These are phyloP conservation scores for Zootoca vivipara DNA, from an alignment of 2,113 vertebrate genomes.

Conservation along the genomic window DNA sequence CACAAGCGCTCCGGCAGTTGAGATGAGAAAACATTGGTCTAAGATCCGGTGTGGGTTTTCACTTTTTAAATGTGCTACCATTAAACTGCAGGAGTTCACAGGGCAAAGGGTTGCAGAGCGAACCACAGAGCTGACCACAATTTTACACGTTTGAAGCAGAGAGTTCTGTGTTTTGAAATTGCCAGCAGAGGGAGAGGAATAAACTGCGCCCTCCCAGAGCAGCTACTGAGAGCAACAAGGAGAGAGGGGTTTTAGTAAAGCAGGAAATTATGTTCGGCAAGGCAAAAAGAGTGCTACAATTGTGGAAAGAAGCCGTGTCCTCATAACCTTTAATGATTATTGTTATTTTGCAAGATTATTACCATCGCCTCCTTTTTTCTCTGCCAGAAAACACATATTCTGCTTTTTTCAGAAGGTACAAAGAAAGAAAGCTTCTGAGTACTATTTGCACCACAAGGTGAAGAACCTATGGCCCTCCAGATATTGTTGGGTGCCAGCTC, in stretches of 20 bases:
- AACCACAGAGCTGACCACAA: neutral
- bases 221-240: rapidly evolving
- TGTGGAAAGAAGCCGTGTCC: neutral
- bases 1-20: rapidly evolving
- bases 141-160: constrained; percentile 34
- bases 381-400: neutral
- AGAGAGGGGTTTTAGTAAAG: neutral
- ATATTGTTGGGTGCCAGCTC: neutral
- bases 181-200: neutral
- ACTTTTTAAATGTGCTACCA: rapidly evolving
- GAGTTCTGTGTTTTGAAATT: neutral
- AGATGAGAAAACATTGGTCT: neutral
- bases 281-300: neutral
- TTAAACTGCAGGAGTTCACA: neutral
- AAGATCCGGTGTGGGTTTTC: rapidly evolving
- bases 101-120: rapidly evolving
- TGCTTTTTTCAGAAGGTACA: constrained; percentile 43
- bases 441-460: no score
- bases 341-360: no score
- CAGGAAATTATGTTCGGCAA: constrained; percentile 60
- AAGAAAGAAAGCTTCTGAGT: constrained; percentile 43
- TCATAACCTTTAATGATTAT: neutral
- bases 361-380: neutral
- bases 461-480: neutral
- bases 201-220: neutral